Evolutionary conservation across 2,888 invertebrate genomes (phyloP).

Genomic region (Agrochola circellaris): DNA sequence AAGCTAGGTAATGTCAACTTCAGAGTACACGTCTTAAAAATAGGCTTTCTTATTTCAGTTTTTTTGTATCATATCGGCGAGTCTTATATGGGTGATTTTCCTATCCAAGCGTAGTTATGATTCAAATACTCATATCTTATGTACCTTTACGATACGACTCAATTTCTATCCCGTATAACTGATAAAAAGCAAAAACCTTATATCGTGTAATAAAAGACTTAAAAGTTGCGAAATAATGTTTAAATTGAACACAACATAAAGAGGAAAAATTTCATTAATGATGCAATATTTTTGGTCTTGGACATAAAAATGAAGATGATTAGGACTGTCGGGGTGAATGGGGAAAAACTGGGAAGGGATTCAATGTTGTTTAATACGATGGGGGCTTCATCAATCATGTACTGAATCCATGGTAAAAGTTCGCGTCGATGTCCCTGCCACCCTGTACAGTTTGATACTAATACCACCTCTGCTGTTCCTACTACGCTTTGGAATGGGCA

Average conservation of each 20-base stretch:
- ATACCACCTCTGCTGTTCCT: too few species aligned
- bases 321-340: not conserved
- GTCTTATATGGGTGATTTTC: not conserved
- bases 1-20: too few species aligned
- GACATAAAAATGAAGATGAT: not conserved
- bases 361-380: too few species aligned
- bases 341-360: too few species aligned
- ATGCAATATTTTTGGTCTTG: not conserved
- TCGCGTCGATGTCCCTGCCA: too few species aligned
- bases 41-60: not conserved
- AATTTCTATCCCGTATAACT: not conserved
- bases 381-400: too few species aligned
- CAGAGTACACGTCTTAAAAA: not conserved
- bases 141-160: not conserved
- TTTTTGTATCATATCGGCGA: not conserved
- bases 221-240: not conserved
- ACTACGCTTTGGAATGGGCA: too few species aligned
- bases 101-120: not conserved
- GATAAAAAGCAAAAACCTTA: constrained; percentile 17
- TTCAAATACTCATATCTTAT: not conserved
- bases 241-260: not conserved
- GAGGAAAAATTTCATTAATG: not conserved
- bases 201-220: not conserved
- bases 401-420: too few species aligned
- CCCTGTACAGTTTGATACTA: too few species aligned